Conservation (phyloP, 37 sponge, comb jelly and placozoan genomes). For the Diacarnus erythraeanus region DNA sequence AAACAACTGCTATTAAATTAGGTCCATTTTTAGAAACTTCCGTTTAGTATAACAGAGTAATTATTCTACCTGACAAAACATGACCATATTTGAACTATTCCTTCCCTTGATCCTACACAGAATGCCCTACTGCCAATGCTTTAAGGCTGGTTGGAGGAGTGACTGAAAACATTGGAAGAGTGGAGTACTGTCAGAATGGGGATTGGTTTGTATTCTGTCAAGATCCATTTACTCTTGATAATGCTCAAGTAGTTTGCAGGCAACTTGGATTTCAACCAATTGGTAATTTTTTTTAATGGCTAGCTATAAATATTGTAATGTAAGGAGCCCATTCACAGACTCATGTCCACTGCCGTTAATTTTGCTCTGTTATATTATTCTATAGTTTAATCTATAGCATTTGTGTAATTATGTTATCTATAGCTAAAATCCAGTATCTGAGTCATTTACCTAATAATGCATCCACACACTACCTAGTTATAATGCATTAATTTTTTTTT, state of each 20-base stretch:
- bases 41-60: too few species aligned
- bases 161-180: not conserved
- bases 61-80: not conserved
- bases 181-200: not conserved
- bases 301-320: not conserved
- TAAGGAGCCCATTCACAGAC: not conserved
- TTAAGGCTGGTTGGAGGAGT: not conserved
- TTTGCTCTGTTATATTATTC: too few species aligned
- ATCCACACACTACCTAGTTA: too few species aligned
- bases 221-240: not conserved
- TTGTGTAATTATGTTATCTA: too few species aligned
- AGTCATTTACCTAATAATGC: too few species aligned
- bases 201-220: not conserved
- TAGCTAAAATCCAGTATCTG: too few species aligned
- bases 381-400: too few species aligned
- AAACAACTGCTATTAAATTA: too few species aligned
- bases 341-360: too few species aligned
- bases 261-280: not conserved
- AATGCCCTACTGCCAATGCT: not conserved
- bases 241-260: conserved; percentile 3
- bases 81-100: not conserved
- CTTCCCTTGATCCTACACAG: not conserved
- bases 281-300: too few species aligned
- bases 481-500: too few species aligned
- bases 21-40: too few species aligned